Evolutionary conservation across 2,113 vertebrate genomes (phyloP).

Genomic region (Rhinolophus sinicus): DNA sequence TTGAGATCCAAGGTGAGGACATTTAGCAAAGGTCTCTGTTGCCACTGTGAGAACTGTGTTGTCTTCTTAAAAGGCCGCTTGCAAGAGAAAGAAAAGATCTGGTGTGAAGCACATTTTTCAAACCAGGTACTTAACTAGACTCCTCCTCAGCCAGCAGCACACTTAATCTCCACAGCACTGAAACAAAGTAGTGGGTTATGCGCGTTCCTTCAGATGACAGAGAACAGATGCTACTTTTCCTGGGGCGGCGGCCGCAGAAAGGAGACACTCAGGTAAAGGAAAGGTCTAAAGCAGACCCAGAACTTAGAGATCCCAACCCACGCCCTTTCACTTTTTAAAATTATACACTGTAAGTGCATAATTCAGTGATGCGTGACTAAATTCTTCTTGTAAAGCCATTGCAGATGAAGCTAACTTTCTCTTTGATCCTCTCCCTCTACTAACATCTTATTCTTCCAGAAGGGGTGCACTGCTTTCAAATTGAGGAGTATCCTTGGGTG

Average conservation of each 20-base stretch:
- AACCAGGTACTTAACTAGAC: neutral
- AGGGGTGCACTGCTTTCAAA: neutral
- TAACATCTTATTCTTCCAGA: slow-evolving; percentile 11
- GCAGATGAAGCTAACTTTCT: neutral
- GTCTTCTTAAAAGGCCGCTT: neutral
- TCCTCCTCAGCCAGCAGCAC: neutral
- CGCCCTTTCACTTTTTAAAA: neutral
- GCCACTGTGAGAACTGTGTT: neutral
- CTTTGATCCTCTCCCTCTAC: neutral
- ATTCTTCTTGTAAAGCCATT: slow-evolving; percentile 44
- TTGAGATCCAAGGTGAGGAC: neutral
- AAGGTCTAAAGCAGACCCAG: neutral
- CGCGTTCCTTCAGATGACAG: neutral
- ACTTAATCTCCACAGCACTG: neutral
- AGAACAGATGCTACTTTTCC: neutral
- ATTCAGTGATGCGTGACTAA: neutral
- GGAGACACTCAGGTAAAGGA: neutral
- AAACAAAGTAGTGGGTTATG: neutral
- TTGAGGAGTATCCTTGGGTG: neutral
- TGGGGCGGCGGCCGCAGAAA: neutral
- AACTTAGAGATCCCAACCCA: neutral
- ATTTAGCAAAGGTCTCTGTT: neutral
- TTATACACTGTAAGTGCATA: neutral
- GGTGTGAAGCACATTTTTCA: neutral
- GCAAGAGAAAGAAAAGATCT: neutral